Evolutionary conservation across 2,797 vertebrate species (phyloP).

Genomic region (Acanthiza pusilla): DNA sequence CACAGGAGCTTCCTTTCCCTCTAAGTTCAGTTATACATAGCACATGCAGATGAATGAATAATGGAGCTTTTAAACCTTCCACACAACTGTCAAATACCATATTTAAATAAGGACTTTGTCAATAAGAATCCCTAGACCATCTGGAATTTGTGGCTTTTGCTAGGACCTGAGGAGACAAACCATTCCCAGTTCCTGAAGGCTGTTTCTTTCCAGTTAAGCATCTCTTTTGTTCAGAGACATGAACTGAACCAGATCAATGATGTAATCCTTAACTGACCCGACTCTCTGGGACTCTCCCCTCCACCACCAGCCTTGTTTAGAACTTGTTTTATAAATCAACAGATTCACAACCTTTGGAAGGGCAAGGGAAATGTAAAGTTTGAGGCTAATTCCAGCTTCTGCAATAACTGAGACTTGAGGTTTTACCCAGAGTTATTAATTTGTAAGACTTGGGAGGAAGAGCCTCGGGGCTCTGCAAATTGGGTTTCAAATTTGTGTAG

Average conservation of each 20-base stretch:
- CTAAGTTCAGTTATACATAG: neutral
- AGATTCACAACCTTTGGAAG: neutral
- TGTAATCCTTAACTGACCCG: neutral
- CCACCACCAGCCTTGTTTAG: neutral
- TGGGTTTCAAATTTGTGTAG: neutral
- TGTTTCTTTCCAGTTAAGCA: neutral
- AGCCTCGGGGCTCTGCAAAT: neutral
- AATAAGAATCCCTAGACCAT: neutral
- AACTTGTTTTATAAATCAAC: neutral
- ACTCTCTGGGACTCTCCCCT: neutral
- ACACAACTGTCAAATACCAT: neutral
- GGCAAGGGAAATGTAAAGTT: neutral
- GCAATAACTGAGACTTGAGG: neutral
- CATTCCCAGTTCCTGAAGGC: neutral
- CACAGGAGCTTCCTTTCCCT: neutral
- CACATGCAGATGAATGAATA: neutral
- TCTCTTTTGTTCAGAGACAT: conserved; percentile 13
- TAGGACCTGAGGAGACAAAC: neutral
- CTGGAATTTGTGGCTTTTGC: neutral
- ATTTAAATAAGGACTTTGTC: neutral
- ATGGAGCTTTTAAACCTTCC: neutral
- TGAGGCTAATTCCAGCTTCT: neutral
- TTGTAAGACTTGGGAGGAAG: neutral
- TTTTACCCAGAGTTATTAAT: neutral
- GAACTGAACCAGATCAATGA: neutral